These are phyloP conservation scores for Anarhynchus alexandrinus DNA, from an alignment of 2,113 vertebrate genomes.

Conservation along the genomic window DNA sequence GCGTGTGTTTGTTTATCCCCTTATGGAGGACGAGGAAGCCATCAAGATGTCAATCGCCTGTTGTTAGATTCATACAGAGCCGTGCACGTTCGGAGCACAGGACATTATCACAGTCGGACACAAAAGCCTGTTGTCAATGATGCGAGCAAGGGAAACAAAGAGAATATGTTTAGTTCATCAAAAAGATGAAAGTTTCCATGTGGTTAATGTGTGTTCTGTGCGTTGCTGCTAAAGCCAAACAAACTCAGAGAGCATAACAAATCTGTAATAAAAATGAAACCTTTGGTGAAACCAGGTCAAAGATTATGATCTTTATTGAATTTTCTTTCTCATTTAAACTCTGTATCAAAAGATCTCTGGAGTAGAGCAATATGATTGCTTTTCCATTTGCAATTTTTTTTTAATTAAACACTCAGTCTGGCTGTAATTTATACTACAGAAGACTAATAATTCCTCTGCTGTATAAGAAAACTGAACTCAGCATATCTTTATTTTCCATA, in stretches of 20 bases:
- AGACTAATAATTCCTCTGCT: conserved; percentile 21
- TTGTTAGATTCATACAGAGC: conserved; percentile 41
- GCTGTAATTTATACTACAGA: conserved; percentile 37
- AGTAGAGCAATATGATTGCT: not conserved
- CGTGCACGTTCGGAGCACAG: conserved; percentile 1
- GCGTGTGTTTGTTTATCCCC: conserved; percentile 18
- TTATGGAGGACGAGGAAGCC: conserved; percentile 20
- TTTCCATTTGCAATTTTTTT: conserved; percentile 6
- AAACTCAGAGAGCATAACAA: not conserved
- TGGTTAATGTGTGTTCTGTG: not conserved
- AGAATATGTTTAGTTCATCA: conserved; percentile 28
- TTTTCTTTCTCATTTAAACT: conserved; percentile 20
- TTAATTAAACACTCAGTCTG: conserved; percentile 3
- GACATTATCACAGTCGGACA: conserved; percentile 59
- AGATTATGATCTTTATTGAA: not conserved
- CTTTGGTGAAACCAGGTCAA: conserved; percentile 18
- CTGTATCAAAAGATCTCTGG: not conserved
- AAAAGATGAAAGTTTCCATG: conserved; percentile 7
- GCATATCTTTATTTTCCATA: conserved; percentile 37
- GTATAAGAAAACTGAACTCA: conserved; percentile 27
- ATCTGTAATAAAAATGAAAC: conserved; percentile 7
- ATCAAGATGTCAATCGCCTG: conserved; percentile 22
- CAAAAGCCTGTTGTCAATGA: conserved; percentile 35
- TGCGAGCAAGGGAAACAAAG: conserved; percentile 37
- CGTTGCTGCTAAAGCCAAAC: not conserved